These are phyloP conservation scores for Pampus argenteus DNA, from an alignment of 2,797 vertebrate species.

Conservation along the genomic window DNA sequence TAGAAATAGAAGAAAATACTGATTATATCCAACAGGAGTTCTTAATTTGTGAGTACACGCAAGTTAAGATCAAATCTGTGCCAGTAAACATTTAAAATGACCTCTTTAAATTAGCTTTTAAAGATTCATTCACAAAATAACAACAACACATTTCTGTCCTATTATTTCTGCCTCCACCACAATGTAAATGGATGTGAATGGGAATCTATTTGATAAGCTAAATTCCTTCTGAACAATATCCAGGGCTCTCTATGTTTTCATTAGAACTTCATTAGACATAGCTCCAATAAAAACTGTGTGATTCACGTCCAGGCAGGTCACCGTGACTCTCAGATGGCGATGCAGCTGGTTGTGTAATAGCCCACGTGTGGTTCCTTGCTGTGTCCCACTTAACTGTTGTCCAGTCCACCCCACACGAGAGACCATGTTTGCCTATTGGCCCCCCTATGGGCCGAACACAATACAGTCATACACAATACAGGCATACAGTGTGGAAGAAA, in stretches of 20 bases:
- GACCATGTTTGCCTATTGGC: conserved; percentile 22
- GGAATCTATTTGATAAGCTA: neutral
- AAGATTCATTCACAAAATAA: no score
- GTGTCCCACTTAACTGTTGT: conserved; percentile 50
- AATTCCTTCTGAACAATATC: neutral
- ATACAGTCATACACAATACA: neutral
- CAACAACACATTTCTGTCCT: no score
- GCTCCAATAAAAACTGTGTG: neutral
- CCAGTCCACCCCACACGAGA: conserved; percentile 14
- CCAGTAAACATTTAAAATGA: no score
- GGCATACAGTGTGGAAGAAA: neutral
- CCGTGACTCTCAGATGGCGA: conserved; percentile 22
- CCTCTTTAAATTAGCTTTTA: no score
- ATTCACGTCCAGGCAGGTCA: conserved; percentile 20
- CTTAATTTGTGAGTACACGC: no score
- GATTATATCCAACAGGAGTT: no score
- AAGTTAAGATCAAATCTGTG: no score
- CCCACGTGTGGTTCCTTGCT: conserved; percentile 45
- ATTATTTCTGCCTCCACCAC: neutral
- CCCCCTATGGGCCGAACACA: no score
- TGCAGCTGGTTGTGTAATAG: conserved; percentile 51
- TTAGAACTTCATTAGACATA: neutral
- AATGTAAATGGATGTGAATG: no score
- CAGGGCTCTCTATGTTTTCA: neutral
- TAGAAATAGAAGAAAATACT: no score